A percentile compares a stretch with the other conserved stretches of the same genome.
Evolutionary conservation across 2,797 vertebrate genomes (phyloP).

Genomic region (Crypturellus tataupa): DNA sequence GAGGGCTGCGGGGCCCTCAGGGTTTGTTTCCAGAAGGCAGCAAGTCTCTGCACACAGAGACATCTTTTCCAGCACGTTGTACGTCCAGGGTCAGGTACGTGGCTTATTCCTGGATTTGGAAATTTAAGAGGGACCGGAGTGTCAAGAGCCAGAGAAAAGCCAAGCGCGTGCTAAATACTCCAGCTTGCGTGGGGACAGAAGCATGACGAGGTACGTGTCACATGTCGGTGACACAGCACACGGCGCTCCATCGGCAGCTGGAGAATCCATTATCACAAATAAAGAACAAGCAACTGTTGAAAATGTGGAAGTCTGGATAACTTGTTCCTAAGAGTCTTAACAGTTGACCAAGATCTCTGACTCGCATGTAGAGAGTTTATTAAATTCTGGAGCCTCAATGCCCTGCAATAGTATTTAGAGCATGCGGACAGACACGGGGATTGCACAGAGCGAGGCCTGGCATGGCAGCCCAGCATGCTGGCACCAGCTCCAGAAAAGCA

Average conservation of each 20-base stretch:
- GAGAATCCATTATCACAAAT: background rate
- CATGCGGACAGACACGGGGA: background rate
- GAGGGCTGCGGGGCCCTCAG: too few relatives aligned
- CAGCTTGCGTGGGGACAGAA: background rate
- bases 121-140: background rate
- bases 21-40: background rate
- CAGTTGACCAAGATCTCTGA: background rate
- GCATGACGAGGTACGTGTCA: accelerated
- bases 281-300: background rate
- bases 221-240: background rate
- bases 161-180: accelerated
- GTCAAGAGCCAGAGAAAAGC: background rate
- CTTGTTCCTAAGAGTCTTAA: background rate
- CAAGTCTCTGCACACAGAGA: background rate
- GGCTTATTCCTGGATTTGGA: background rate
- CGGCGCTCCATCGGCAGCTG: background rate
- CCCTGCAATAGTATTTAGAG: accelerated
- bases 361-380: accelerated
- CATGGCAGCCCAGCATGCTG: background rate
- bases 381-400: background rate
- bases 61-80: background rate
- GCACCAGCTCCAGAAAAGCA: background rate
- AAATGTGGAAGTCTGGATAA: background rate
- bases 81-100: accelerated
- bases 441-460: background rate